Base-by-base conservation (phyloP, 2,888 invertebrate genomes). In the Saturnia pavonia region DNA sequence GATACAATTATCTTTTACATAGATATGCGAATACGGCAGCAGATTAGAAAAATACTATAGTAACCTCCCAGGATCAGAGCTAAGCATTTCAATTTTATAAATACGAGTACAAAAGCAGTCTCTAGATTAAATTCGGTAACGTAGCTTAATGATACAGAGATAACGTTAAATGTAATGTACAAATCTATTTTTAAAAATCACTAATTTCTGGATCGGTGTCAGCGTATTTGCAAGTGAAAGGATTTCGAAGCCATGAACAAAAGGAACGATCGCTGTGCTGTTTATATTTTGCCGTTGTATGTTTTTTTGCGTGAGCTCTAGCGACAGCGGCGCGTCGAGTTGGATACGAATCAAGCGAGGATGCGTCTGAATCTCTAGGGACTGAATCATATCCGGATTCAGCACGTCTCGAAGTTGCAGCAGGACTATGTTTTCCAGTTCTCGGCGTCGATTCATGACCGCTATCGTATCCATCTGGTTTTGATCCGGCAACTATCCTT, bases 351-450 rank as follows among this genome's bases (percentile, higher is more conserved):
- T 97, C 97, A 77, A 97, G 95, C 72, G 97, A 97, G 34, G 97
- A 97, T 74, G 97, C 97, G 84, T 98, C 98, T 77, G 97, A 97
- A 87, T 98, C 98, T 74, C 98, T 94, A 14, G 98, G 96, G 76
- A 98, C 97, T 80, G 98, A 98, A 84, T 98, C 98, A 82, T 98
- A 98, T 1, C 98, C 98, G 82, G 97, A 98, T 85, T 98, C 98
- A 4, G 98, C 97, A 69, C 97, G 95, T 76, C 97, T 92, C 0
- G 97, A 97, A 4, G 97, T 96, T 0, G 96, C 97, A 0, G 96
- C 96, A 0, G 96, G 96, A 77, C 97, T 97, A 76, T 97, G 96
- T 85, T 97, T 97, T 1, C 97, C 97, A 19, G 97, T 97, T 22
- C 97, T 94, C 0, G 97, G 97, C 1, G 97, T 97, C 0, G 97